A percentile compares a stretch with the other conserved stretches of the same genome.
Evolutionary conservation across 1,140 invertebrate genomes (phyloP).

Genomic region (Cotesia chilonis): DNA sequence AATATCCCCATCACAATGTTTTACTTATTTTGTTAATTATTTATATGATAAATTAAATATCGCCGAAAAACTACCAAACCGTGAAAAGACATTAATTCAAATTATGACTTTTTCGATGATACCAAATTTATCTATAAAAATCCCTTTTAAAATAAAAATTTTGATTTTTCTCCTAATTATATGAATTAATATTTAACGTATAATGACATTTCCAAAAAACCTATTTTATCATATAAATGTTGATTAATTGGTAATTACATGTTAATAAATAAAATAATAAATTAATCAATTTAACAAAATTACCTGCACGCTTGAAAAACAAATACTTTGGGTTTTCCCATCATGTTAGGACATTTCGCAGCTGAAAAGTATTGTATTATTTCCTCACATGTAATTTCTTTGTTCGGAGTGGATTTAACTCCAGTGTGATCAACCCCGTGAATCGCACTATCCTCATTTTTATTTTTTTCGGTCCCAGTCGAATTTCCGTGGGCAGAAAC

Average conservation of each 20-base stretch:
- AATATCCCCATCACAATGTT: too few relatives aligned
- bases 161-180: too few relatives aligned
- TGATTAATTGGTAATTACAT: background rate
- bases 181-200: too few relatives aligned
- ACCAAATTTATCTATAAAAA: too few relatives aligned
- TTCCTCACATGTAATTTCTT: constrained; percentile 52
- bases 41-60: too few relatives aligned
- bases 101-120: background rate
- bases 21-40: too few relatives aligned
- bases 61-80: too few relatives aligned
- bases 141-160: too few relatives aligned
- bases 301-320: constrained; percentile 80
- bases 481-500: constrained; percentile 69
- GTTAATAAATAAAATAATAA: too few relatives aligned
- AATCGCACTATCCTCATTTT: constrained; percentile 54
- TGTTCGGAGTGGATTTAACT: constrained; percentile 15
- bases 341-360: constrained; percentile 68
- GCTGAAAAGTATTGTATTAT: constrained; percentile 72
- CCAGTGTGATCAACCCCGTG: constrained; percentile 35
- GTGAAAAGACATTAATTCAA: background rate
- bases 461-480: constrained; percentile 44
- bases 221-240: too few relatives aligned
- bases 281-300: too few relatives aligned
- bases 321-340: constrained; percentile 79
- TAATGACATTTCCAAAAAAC: too few relatives aligned